phyloP scores from a whole-genome alignment of 2,797 vertebrate species.

The Sebastes nivosus region DNA sequence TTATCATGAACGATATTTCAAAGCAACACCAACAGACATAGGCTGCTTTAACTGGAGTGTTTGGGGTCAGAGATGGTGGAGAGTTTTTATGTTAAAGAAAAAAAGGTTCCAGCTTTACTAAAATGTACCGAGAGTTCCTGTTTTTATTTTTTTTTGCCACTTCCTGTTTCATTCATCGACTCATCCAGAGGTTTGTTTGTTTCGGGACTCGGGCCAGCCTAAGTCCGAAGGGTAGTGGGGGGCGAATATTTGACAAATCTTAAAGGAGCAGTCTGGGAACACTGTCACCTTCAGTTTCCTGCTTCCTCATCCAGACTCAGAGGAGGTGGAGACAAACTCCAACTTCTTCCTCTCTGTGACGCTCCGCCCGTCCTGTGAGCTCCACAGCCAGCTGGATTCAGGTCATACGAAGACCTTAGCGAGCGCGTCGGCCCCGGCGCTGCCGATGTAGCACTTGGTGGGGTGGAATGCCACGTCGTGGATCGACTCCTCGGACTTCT shows the following conservation, averaged over 20 bases:
- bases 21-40: constrained; percentile 16
- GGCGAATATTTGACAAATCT: neutral
- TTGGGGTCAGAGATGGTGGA: neutral
- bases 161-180: constrained; percentile 6
- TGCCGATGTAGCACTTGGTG: constrained; percentile 93
- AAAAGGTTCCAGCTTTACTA: constrained; percentile 17
- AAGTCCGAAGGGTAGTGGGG: constrained; percentile 11
- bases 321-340: neutral
- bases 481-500: constrained; percentile 95
- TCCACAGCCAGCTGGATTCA: neutral
- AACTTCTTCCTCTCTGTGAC: neutral
- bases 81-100: neutral
- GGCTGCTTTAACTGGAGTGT: neutral
- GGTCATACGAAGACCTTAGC: constrained; percentile 98
- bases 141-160: neutral
- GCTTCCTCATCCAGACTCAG: neutral
- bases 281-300: neutral
- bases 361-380: neutral
- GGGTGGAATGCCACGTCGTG: constrained; percentile 96
- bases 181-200: constrained; percentile 30
- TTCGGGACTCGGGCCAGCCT: constrained; percentile 53
- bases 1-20: constrained; percentile 40
- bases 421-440: constrained; percentile 93
- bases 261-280: neutral
- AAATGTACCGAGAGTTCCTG: neutral